A percentile compares a stretch with the other conserved stretches of the same genome.
phyloP scores from a whole-genome alignment of 1,140 invertebrate genomes.

The Hypsibius dujardini region DNA sequence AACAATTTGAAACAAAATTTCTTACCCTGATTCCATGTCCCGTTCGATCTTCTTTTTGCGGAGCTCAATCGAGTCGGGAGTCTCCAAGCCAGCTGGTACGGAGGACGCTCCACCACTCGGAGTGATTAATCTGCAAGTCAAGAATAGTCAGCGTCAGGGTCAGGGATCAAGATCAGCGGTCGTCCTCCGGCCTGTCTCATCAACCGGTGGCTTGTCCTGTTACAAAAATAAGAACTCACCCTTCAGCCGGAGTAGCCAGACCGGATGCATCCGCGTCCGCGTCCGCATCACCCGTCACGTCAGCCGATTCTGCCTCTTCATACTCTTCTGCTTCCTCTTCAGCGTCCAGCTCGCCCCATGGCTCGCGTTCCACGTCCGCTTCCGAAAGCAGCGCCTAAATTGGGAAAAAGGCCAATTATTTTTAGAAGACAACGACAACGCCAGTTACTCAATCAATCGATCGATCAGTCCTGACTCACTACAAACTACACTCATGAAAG shows the following conservation, averaged over 20 bases:
- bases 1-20: constrained; percentile 20
- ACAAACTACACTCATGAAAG: no score
- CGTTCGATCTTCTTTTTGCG: constrained; percentile 89
- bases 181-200: neutral
- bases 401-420: neutral
- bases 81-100: constrained; percentile 84
- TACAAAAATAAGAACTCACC: no score
- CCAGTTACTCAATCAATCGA: no score
- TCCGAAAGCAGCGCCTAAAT: constrained; percentile 35
- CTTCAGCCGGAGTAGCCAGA: constrained; percentile 34
- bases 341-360: constrained; percentile 38
- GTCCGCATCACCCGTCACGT: constrained; percentile 42
- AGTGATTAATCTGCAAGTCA: constrained; percentile 48
- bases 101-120: constrained; percentile 77
- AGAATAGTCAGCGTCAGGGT: no score
- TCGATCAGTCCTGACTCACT: no score
- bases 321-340: constrained; percentile 60
- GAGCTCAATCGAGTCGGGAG: constrained; percentile 91
- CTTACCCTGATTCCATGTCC: constrained; percentile 72
- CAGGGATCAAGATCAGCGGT: no score
- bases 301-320: constrained; percentile 39
- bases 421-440: no score
- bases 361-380: constrained; percentile 53
- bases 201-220: constrained; percentile 11
- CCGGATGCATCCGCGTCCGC: constrained; percentile 34